Evolutionary conservation across 1,140 invertebrate genomes (phyloP).

Genomic region (Tribolium castaneum): DNA sequence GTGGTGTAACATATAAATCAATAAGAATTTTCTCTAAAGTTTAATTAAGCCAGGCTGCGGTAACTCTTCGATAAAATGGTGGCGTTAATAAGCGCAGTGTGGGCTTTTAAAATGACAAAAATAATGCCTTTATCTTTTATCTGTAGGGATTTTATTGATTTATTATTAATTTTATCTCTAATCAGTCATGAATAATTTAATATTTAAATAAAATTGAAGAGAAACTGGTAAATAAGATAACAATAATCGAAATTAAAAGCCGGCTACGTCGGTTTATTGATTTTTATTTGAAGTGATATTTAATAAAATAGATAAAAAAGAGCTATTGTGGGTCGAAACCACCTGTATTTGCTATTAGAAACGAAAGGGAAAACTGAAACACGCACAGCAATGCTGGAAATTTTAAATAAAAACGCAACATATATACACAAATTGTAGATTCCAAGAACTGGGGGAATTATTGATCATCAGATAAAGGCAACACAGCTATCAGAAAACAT

Average conservation of each 20-base stretch:
- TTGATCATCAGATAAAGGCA: constrained; percentile 62
- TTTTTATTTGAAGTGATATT: constrained; percentile 57
- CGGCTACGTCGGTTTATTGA: constrained; percentile 51
- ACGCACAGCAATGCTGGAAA: constrained; percentile 39
- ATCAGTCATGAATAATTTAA: constrained; percentile 52
- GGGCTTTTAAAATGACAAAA: constrained; percentile 40
- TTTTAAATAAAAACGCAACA: constrained; percentile 57
- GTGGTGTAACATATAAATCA: constrained; percentile 1
- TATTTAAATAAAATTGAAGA: constrained; percentile 52
- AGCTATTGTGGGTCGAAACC: constrained; percentile 55
- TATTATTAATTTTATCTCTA: constrained; percentile 51
- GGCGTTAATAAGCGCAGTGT: constrained; percentile 14
- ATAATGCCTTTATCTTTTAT: constrained; percentile 50
- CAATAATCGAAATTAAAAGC: constrained; percentile 52
- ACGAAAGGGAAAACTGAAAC: constrained; percentile 44
- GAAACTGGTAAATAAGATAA: constrained; percentile 55
- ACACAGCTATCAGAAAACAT: constrained; percentile 61
- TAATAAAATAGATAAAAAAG: constrained; percentile 58
- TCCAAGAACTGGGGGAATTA: constrained; percentile 59
- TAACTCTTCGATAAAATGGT: background rate
- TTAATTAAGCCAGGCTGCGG: background rate
- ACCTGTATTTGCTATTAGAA: constrained; percentile 60
- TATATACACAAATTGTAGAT: constrained; percentile 51
- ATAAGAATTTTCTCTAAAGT: background rate
- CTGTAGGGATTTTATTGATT: constrained; percentile 49